These are phyloP conservation scores for Acronicta leporina DNA, from an alignment of 2,888 invertebrate species.

Conservation along the genomic window DNA sequence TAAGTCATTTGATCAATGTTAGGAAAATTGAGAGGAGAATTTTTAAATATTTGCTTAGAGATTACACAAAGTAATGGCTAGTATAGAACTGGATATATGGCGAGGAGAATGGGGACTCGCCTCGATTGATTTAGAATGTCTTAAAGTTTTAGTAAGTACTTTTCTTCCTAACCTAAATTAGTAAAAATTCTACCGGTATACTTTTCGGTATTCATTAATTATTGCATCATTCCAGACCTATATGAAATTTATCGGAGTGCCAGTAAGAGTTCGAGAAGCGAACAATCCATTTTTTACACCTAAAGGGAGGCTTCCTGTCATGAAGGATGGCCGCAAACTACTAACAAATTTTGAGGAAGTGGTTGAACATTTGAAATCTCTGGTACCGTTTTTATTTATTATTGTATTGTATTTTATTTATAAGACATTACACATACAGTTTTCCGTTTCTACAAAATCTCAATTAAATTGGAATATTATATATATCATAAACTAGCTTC, in stretches of 20 bases:
- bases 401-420: background rate
- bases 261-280: slow-evolving; percentile 91
- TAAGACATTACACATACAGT: no score
- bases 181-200: slow-evolving; percentile 62
- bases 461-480: no score
- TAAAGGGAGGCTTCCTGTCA: slow-evolving; percentile 92
- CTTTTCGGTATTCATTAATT: slow-evolving; percentile 26
- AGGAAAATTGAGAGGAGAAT: slow-evolving; percentile 48
- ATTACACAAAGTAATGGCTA: slow-evolving; percentile 71
- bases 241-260: slow-evolving; percentile 93
- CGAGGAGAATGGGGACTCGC: slow-evolving; percentile 96
- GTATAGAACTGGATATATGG: slow-evolving; percentile 92
- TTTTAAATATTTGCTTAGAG: slow-evolving; percentile 27
- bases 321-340: slow-evolving; percentile 89
- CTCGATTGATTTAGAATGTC: slow-evolving; percentile 94
- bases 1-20: slow-evolving; percentile 49
- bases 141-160: slow-evolving; percentile 93
- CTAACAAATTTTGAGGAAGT: slow-evolving; percentile 92
- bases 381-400: slow-evolving; percentile 80
- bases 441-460: no score
- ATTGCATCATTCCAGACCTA: slow-evolving; percentile 83
- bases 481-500: no score
- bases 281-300: slow-evolving; percentile 93
- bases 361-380: slow-evolving; percentile 90
- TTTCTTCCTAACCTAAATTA: slow-evolving; percentile 54